Evolutionary conservation across 1,140 invertebrate genomes (phyloP).

Genomic region (Laupala kohalensis): DNA sequence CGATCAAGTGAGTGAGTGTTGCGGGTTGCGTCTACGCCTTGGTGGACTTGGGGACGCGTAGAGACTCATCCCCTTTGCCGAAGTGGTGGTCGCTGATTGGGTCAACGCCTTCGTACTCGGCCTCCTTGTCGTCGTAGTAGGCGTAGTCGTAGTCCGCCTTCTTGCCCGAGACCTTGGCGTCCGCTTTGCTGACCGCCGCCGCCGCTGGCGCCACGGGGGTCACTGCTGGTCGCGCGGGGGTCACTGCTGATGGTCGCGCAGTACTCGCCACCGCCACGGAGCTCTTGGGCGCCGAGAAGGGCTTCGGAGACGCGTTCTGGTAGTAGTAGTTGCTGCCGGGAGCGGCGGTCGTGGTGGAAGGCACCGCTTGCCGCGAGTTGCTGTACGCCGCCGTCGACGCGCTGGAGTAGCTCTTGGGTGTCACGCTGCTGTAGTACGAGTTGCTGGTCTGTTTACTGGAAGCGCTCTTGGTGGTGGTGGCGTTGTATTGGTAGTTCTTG

Average conservation of each 20-base stretch:
- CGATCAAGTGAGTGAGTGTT: too few species aligned
- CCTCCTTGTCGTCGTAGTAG: constrained; percentile 9
- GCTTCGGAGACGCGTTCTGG: background rate
- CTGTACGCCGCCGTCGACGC: background rate
- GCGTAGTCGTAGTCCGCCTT: constrained; percentile 12
- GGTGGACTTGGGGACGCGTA: constrained; percentile 7
- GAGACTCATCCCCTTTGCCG: constrained; percentile 12
- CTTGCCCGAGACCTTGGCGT: background rate
- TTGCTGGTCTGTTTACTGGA: background rate
- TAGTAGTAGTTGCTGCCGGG: constrained; percentile 2
- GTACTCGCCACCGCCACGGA: background rate
- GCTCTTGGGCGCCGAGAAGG: background rate
- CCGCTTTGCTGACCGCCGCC: background rate
- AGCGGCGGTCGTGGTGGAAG: background rate
- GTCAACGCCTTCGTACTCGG: constrained; percentile 11
- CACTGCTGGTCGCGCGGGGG: background rate
- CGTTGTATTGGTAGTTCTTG: constrained; percentile 9
- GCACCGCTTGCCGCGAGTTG: background rate
- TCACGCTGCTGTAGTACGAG: background rate
- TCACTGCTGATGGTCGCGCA: background rate
- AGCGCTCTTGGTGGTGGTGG: background rate
- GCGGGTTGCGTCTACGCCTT: too few species aligned
- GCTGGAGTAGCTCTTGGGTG: background rate
- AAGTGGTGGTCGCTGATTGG: constrained; percentile 14
- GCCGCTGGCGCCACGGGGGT: too few species aligned